A percentile compares a stretch with the other conserved stretches of the same genome.
Conservation (phyloP, 2,888 invertebrate genomes). For the Camptogramma bilineatum region DNA sequence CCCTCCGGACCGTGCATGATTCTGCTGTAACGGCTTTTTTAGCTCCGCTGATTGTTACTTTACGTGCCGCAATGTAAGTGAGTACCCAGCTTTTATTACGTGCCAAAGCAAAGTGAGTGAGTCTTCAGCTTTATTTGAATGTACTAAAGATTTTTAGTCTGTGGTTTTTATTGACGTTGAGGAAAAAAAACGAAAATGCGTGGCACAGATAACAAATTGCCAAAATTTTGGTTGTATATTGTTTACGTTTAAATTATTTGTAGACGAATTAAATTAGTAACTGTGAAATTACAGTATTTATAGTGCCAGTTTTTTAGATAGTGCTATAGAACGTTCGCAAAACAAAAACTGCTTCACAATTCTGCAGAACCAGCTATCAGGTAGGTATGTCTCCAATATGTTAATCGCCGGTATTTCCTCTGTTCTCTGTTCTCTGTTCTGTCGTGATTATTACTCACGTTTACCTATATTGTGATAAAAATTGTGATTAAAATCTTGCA, state of each 20-base stretch:
- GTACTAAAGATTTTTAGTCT: not conserved
- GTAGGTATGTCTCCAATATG: not conserved
- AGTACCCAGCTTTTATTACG: too few species aligned
- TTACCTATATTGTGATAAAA: not conserved
- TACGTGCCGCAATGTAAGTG: too few species aligned
- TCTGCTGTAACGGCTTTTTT: too few species aligned
- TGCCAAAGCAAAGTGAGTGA: too few species aligned
- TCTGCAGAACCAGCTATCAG: not conserved
- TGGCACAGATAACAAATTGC: constrained; percentile 1
- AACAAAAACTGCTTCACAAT: not conserved
- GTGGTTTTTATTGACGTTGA: not conserved
- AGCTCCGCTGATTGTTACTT: too few species aligned
- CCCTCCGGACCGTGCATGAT: too few species aligned
- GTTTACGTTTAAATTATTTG: not conserved
- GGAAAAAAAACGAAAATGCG: not conserved
- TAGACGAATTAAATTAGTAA: not conserved
- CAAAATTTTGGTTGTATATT: not conserved
- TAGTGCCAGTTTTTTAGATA: not conserved
- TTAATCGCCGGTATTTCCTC: not conserved
- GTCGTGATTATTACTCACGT: not conserved
- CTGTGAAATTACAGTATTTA: not conserved
- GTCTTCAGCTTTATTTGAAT: too few species aligned
- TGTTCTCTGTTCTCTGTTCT: too few species aligned
- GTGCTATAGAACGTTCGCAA: not conserved
- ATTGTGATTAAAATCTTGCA: not conserved